Base-by-base conservation (phyloP, 2,888 invertebrate genomes). In the Lysandra bellargus region DNA sequence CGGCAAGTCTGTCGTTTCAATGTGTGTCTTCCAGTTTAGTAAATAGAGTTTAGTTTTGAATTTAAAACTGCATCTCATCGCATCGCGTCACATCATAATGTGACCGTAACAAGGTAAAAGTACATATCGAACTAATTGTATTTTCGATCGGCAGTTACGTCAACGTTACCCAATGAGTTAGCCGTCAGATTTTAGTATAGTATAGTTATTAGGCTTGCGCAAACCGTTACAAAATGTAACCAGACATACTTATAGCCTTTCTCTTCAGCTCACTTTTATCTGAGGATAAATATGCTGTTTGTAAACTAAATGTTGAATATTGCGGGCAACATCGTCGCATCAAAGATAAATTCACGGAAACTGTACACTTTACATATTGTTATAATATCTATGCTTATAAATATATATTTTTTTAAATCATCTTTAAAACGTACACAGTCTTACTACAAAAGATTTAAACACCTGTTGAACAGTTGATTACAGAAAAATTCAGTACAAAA, bases 161-260 rank as follows among this genome's bases (percentile, higher is more conserved):
- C 33, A 64, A 33, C 4, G 33, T 69, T 69, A 69, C 69, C 7
- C 33, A 69, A 69, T 69, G 23, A 30, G 33, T 9, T 5, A 69
- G 69, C 69, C 69, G 33, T 69, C 69, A 33, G 33, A 69, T 69
- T 69, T 69, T 33, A 69, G 69, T 69, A 33, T 69, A 69, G 69
- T 69, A 14, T 14, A 69, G 69, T 37, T 69, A 69, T 69, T 33
- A 33, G 69, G 17, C 69, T 69, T 69, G 69, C 33, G 69, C 33
- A 69, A 69, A 33, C 12, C 33, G 69, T 69, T 69, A 69, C 69
- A 69, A 69, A 69, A 69, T 69, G 4, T 14, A 33, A 37, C 69
- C 33, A 30, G 33, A 69, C 33, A 69, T 69, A 33, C 69, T 33
- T 33, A 5, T 69, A 69, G 69, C 69, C 69, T 69, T 69, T 69